Base-by-base conservation (phyloP, 2,797 vertebrate species). In the Cyprinodon diabolis region DNA sequence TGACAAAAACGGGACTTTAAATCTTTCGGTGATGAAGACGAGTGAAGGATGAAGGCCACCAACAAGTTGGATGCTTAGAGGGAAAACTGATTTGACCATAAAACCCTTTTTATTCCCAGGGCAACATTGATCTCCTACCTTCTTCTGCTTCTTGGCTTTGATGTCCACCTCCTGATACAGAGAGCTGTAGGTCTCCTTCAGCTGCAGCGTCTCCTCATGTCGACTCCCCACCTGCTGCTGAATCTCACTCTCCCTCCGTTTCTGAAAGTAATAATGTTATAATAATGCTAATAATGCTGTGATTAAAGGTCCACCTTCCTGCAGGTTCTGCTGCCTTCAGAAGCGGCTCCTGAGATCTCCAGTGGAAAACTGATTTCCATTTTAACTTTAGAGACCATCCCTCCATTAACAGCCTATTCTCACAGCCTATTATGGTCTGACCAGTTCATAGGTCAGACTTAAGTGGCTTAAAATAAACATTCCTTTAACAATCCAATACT, bases 121-220 rank as follows among this genome's bases (percentile, higher is more conserved):
- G 40, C 40, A 40, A 40, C 40, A 7, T 40, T 40, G 40, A 40
- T 43, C 23, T 45, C 43, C 43, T 81, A 99, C 98, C 97, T 99
- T 99, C 91, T 98, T 99, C 78, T 99, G 95, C 78, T 99, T 99
- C 91, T 99, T 99, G 72, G 97, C 99, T 90, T 99, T 99, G 84
- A 98, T 96, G 93, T 99, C 98, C 43, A 99, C 98, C 86, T 99
- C 98, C 86, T 99, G 97, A 88, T 99, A 98, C 67, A 99, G 91
- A 14, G 98, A 99, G 79, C 96, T 99, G 30, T 98, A 99, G 0
- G 98, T 99, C 90, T 98, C 98, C 91, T 97, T 99, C 72, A 99
- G 93, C 90, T 97, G 98, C 71, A 99, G 91, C 0, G 97, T 99
- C 78, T 99, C 98, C 81, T 99, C 98, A 0, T 99, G 98, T 10